phyloP scores from a whole-genome alignment of 2,113 vertebrate genomes.

The Apaloderma vittatum region DNA sequence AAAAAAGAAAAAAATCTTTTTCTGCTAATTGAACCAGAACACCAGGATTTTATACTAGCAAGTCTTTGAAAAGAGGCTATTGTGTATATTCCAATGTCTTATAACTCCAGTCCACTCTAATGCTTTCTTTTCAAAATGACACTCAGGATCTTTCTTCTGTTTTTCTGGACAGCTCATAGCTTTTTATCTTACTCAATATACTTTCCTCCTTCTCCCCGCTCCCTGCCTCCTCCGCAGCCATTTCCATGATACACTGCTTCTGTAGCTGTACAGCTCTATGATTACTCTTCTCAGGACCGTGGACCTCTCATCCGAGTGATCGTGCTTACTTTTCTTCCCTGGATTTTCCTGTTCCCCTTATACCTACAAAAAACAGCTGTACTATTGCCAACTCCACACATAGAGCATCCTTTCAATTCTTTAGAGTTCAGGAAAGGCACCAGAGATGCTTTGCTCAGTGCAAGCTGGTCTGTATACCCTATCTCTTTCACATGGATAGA shows the following conservation, averaged over 20 bases:
- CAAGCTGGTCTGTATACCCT: not conserved
- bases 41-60: not conserved
- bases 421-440: not conserved
- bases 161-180: not conserved
- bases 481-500: not conserved
- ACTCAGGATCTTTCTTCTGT: not conserved
- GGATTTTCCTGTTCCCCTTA: not conserved
- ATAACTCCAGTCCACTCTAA: not conserved
- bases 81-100: not conserved
- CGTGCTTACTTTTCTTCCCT: not conserved
- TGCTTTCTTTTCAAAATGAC: not conserved
- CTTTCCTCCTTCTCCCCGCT: too few relatives aligned
- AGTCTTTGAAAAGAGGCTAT: not conserved
- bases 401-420: not conserved
- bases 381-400: not conserved
- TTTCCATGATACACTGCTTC: not conserved
- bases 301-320: not conserved
- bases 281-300: not conserved
- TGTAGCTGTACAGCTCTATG: not conserved
- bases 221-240: not conserved
- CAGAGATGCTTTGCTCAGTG: not conserved
- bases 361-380: not conserved
- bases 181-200: not conserved
- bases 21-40: not conserved
- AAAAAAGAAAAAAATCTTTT: slow-evolving; percentile 13